Base-by-base conservation (phyloP, 2,113 vertebrate species). In the Phycodurus eques region DNA sequence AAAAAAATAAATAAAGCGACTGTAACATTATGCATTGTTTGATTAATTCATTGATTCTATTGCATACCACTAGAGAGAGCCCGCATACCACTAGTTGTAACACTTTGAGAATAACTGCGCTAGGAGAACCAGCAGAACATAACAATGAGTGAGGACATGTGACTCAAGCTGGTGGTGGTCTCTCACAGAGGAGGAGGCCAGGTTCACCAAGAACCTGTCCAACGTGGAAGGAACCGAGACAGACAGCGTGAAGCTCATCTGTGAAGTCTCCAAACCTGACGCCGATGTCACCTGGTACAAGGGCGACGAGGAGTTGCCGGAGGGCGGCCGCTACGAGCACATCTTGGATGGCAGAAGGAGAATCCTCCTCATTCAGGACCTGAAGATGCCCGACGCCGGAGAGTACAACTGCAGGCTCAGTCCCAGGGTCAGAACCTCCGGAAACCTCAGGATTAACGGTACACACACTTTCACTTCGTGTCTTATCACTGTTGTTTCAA, bases 171-270 rank as follows among this genome's bases (percentile, higher is more conserved):
- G 4, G 7, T 69, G 71, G 7, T 3, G 56, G 8, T 65, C 5
- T 71, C 1, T 66, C 13, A 59, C 92, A 99, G 98, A 98, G 92
- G 97, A 99, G 90, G 98, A 96, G 81, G 90, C 96, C 13, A 83
- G 94, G 81, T 99, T 99, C 89, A 95, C 94, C 27, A 99, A 98
- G 94, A 97, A 99, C 88, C 93, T 99, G 80, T 85, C 93, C 79
- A 95, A 96, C 39, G 88, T 96, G 77, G 96, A 99, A 83, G 96
- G 94, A 67, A 96, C 89, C 42, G 98, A 99, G 94, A 93, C 93
- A 3, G 96, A 99, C 77, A 96, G 94, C 42, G 90, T 99, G 69
- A 99, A 95, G 90, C 80, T 99, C 49, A 92, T 97, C 77, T 99
- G 98, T 67, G 98, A 99, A 84, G 94, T 99, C 60, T 99, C 98